Evolutionary conservation across 2,113 vertebrate genomes (phyloP), one percentile per base, ranked within the genome.

Genomic region (Pica pica): DNA sequence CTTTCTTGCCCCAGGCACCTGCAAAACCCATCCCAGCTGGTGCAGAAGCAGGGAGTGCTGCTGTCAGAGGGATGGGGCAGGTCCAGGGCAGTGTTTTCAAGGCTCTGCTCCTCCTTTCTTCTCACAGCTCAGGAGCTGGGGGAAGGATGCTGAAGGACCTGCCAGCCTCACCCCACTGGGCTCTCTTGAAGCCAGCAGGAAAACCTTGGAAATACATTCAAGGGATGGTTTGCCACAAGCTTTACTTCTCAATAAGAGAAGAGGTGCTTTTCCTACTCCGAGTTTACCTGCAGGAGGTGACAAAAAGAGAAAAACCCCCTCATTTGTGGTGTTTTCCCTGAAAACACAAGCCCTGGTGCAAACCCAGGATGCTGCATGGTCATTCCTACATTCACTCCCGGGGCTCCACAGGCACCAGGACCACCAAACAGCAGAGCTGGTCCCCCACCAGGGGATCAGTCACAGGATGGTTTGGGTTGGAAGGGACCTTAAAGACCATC

Each of bases 61-160:
- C 37, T 71, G 23, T 7, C 63, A 67, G 42, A 53, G 79, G 53
- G 39, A 37, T 4, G 22, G 19, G 39, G 20, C 49, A 37, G 44
- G 7, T n/a, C 53, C 55, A 31, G 44, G n/a, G 44, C 19, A 0
- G 3, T 15, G 55, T 5, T 44, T 74, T 3, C 0, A 2, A 19
- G 68, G 20, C 26, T 52, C 49, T 81, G 59, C 44, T 94, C 8
- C 33, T 78, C 49, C 64, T 55, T 73, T 31, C 17, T 81, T 14
- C 64, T 63, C 57, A 24, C 77, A 67, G 39, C 86, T 59, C 37
- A 30, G 39, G 46, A 71, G 67, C 56, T n/a, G 37, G 37, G 67
- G 65, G 16, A 52, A 75, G 27, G n/a, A 53, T 7, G 10, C n/a
- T 61, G 67, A 65, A 57, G 76, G 65, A 67, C 63, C 52, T 50